Evolutionary conservation across 2,113 vertebrate species (phyloP).

Genomic region (Tetrao urogallus): DNA sequence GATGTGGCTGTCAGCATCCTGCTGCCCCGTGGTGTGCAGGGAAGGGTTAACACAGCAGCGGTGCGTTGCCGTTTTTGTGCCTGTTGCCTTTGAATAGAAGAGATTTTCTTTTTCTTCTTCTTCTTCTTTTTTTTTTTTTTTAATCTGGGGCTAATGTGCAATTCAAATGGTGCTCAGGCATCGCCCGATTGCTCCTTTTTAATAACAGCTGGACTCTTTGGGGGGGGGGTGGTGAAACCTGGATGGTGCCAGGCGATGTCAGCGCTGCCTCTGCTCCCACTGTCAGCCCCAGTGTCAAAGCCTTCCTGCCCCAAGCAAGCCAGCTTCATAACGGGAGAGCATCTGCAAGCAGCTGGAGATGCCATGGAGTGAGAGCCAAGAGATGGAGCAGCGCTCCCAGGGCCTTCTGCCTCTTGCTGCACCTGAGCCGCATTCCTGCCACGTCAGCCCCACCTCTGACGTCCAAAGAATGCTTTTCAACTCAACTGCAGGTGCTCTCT

Average conservation of each 20-base stretch:
- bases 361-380: background rate
- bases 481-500: background rate
- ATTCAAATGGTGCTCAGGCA: constrained; percentile 4
- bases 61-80: background rate
- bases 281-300: too few relatives aligned
- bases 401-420: background rate
- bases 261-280: too few relatives aligned
- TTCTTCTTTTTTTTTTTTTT: background rate
- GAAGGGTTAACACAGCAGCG: background rate
- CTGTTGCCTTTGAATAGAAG: background rate
- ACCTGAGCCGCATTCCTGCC: background rate
- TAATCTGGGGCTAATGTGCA: constrained; percentile 7
- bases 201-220: background rate
- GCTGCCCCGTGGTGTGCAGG: background rate
- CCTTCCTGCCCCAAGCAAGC: background rate
- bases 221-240: background rate
- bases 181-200: constrained; percentile 27
- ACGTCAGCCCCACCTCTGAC: background rate
- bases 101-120: background rate
- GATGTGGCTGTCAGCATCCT: too few relatives aligned
- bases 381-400: background rate
- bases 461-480: constrained; percentile 34
- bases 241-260: background rate
- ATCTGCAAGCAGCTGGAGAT: background rate
- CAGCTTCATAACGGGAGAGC: background rate